Base-by-base conservation (phyloP, 2,888 invertebrate genomes). In the Philereme vetulata region DNA sequence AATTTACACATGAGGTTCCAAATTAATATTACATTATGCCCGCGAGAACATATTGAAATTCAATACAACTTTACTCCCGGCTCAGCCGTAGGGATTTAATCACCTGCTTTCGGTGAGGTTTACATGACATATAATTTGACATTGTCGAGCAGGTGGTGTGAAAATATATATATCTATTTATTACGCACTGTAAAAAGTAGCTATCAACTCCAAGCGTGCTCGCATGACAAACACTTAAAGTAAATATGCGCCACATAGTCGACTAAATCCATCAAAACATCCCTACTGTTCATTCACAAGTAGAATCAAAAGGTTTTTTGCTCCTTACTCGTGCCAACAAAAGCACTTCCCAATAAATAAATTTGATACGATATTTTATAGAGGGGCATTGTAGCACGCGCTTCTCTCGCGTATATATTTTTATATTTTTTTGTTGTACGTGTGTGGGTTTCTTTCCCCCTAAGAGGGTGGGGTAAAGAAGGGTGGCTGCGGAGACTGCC, bases 281-380 rank as follows among this genome's bases (percentile, higher is more conserved):
- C 79, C 75, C 76, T 71, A 80, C 81, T 74, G 71, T 69, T 76
- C 76, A 78, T 78, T 84, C 80, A 81, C 64, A 64, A 67, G 60
- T 70, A 72, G 72, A 79, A 80, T 79, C 76, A 74, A 77, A 75
- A 72, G 68, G 56, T 70, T 70, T 81, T 88, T 88, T 88, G 81
- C 81, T 74, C 65, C 79, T 78, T 80, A 76, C 81, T 64, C 80
- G 80, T 77, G 81, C 83, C 82, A 83, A 84, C 83, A 85, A 87
- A 84, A 76, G 79, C 73, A 82, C 84, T 84, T 80, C 83, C 83
- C 76, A 81, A 84, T 86, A 86, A 86, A 88, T 87, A 89, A 85
- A 86, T 86, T 87, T 88, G 86, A 90, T 89, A 84, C 86, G 85
- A 84, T 86, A 87, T 86, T 89, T 87, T 84, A 86, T 86, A 81